Base-by-base conservation (phyloP, 2,113 vertebrate species). In the Tinamus guttatus region DNA sequence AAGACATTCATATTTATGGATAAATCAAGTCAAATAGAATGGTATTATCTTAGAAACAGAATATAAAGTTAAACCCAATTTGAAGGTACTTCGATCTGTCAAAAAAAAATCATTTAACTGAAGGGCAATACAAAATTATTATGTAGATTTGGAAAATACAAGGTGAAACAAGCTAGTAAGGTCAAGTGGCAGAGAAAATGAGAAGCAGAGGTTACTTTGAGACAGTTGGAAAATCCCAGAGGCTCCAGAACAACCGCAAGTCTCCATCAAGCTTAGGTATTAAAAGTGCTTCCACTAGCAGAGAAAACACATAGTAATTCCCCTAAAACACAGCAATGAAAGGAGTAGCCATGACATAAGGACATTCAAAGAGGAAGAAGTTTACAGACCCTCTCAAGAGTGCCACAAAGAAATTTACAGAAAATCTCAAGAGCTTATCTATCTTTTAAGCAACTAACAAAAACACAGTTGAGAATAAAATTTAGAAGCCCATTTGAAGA, bases 51-150 rank as follows among this genome's bases (percentile, higher is more conserved):
- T 94, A 7, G 2, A 81, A 22, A 80, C 76, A 96, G 86, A 91
- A 94, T 87, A 69, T 88, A 85, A 96, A 82, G 67, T 86, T 90
- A 95, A 96, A 90, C 14, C 11, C 75, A 80, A 77, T 85, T 80
- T 87, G 60, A 85, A 93, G 58, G 65, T 67, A 90, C 91, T 95
- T 93, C 43, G 67, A 75, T 52, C 80, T 92, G 75, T 91, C 81
- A 95, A 95, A 97, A 96, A 94, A 47, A 96, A 96, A 25, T 17
- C 54, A 94, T 93, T 95, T 93, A 68, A 84, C 62, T 93, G 5
- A 85, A 85, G 78, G 13, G 82, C 62, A 81, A 94, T 13, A 95
- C 6, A 20, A 71, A 87, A 96, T 85, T 81, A 81, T 88, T 85
- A 93, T 70, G 70, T 20, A 87, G 70, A 93, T 94, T 63, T 94